These are phyloP conservation scores for Narcine bancroftii DNA, from an alignment of 2,113 vertebrate genomes.

Conservation along the genomic window DNA sequence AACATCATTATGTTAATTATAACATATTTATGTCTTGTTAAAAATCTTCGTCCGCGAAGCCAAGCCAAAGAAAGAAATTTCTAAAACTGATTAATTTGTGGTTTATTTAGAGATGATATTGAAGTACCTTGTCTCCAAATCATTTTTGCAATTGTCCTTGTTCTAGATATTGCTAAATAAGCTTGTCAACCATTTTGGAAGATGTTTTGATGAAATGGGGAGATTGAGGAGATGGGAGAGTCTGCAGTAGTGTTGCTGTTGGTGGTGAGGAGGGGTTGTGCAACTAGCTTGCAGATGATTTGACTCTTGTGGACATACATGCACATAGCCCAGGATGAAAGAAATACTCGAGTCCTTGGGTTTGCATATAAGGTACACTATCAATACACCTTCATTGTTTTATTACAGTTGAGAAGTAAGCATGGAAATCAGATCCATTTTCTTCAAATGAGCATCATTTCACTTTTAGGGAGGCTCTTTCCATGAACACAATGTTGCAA, in stretches of 20 bases:
- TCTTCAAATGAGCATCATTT: background rate
- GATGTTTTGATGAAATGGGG: no score
- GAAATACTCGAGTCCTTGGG: background rate
- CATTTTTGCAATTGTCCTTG: background rate
- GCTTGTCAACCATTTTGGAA: background rate
- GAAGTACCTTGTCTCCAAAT: background rate
- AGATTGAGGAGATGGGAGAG: no score
- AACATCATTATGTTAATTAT: no score
- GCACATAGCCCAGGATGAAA: background rate
- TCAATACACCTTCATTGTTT: background rate
- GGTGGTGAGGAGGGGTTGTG: background rate
- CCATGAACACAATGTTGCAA: background rate
- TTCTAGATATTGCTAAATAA: background rate
- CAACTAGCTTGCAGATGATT: background rate
- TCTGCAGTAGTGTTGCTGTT: no score
- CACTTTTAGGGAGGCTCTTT: background rate
- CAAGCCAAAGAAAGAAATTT: no score
- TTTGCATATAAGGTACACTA: background rate
- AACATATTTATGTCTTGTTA: no score
- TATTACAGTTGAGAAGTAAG: background rate
- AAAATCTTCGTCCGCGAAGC: no score
- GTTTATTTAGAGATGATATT: background rate
- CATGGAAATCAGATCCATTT: background rate
- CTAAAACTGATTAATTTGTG: background rate
- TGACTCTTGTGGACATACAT: background rate